Percentiles rank a stretch among this genome's conserved stretches.
phyloP scores from a whole-genome alignment of 2,797 vertebrate species.

The Huso huso region DNA sequence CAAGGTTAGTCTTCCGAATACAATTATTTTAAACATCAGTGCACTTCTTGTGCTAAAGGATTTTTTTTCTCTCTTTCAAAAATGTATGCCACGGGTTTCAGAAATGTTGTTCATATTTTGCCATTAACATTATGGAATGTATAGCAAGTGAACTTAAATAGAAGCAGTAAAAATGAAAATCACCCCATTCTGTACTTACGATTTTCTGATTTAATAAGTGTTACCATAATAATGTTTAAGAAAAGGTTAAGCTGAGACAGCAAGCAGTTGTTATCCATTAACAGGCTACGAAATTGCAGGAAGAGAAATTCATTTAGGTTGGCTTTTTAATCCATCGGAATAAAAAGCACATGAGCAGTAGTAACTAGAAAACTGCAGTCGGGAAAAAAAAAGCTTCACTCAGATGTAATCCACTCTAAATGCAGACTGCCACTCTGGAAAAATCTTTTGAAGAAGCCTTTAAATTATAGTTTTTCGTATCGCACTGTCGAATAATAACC shows the following conservation, averaged over 20 bases:
- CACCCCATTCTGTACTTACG: constrained; percentile 44
- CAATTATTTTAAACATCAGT: neutral
- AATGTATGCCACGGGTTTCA: neutral
- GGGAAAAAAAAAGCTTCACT: constrained; percentile 31
- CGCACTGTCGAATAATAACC: neutral
- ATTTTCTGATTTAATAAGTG: constrained; percentile 19
- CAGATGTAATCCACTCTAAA: constrained; percentile 51
- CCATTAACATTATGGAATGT: neutral
- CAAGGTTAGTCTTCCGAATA: too few relatives aligned
- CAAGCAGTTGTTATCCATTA: constrained; percentile 59
- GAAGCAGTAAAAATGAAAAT: too few relatives aligned
- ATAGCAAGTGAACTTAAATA: constrained; percentile 22
- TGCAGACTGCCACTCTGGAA: constrained; percentile 27
- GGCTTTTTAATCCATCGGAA: constrained; percentile 8
- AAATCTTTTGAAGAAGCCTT: constrained; percentile 19
- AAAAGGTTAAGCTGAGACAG: constrained; percentile 38
- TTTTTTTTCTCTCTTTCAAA: neutral
- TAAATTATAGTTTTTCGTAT: constrained; percentile 17
- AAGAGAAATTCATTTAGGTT: neutral
- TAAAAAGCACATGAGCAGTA: constrained; percentile 24
- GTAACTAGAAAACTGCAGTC: constrained; percentile 25
- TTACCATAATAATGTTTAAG: constrained; percentile 43
- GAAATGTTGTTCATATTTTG: neutral
- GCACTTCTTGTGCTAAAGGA: neutral
- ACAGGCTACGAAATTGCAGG: neutral